Percentiles rank a stretch among this genome's conserved stretches.
Conservation (phyloP, 2,888 invertebrate species). For the Masnerella sp. region DNA sequence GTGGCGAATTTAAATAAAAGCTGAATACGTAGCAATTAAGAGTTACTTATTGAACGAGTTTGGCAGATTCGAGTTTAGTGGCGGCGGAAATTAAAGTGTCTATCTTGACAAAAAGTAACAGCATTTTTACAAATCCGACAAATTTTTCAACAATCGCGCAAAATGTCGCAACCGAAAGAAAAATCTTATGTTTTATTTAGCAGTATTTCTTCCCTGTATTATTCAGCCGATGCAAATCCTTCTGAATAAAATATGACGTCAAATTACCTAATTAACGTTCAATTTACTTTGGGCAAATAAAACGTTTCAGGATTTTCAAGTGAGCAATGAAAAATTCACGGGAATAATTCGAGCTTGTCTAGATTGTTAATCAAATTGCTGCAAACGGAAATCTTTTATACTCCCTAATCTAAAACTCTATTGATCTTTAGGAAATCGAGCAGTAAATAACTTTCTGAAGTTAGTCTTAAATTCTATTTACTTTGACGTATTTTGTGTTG, state of each 20-base stretch:
- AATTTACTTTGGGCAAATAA: not conserved
- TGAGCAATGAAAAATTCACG: slow-evolving; percentile 2
- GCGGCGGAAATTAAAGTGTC: slow-evolving; percentile 1
- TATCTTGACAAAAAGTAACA: slow-evolving; percentile 5
- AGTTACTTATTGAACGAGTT: slow-evolving; percentile 23
- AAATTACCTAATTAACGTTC: not conserved
- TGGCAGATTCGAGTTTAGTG: slow-evolving; percentile 10
- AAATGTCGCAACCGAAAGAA: no score
- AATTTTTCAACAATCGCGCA: no score
- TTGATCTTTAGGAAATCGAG: slow-evolving; percentile 56
- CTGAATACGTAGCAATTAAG: slow-evolving; percentile 36
- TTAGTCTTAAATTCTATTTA: slow-evolving; percentile 34
- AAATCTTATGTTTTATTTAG: no score
- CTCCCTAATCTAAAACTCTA: slow-evolving; percentile 49
- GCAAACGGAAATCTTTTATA: slow-evolving; percentile 42
- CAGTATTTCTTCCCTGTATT: no score
- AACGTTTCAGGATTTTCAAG: not conserved
- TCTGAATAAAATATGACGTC: not conserved
- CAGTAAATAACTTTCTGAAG: slow-evolving; percentile 37
- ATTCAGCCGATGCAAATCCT: no score
- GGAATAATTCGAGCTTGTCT: slow-evolving; percentile 11
- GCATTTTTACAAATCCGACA: not conserved
- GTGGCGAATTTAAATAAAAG: slow-evolving; percentile 23
- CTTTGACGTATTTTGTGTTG: slow-evolving; percentile 24
- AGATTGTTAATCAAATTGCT: slow-evolving; percentile 42